Evolutionary conservation across 2,113 vertebrate genomes (phyloP).

Genomic region (Hyperopisus bebe): DNA sequence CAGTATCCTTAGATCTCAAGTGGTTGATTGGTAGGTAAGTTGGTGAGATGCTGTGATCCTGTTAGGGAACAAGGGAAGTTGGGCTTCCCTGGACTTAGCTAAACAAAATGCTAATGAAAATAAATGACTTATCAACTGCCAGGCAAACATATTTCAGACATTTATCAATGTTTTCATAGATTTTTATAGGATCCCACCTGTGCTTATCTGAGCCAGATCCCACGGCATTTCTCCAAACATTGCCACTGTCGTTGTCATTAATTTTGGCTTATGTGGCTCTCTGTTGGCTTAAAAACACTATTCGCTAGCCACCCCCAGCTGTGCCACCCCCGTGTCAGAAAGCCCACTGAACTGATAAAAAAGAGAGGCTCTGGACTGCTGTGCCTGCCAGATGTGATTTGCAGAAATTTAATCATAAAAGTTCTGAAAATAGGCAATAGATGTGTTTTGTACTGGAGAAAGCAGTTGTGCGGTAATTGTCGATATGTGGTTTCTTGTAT

Average conservation of each 20-base stretch:
- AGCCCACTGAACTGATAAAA: slow-evolving; percentile 26
- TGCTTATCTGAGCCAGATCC: slow-evolving; percentile 19
- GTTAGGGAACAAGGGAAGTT: slow-evolving; percentile 39
- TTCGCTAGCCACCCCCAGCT: slow-evolving; percentile 20
- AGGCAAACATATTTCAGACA: slow-evolving; percentile 69
- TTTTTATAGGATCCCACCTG: slow-evolving; percentile 58
- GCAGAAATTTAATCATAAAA: slow-evolving; percentile 22
- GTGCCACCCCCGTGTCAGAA: slow-evolving; percentile 17
- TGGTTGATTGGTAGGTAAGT: slow-evolving; percentile 22
- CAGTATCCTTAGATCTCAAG: neutral
- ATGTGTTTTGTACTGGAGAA: neutral
- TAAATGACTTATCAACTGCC: slow-evolving; percentile 68
- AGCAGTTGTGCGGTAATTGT: neutral
- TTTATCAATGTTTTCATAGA: slow-evolving; percentile 67
- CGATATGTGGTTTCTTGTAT: neutral
- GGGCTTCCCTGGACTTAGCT: slow-evolving; percentile 40
- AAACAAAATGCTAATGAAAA: slow-evolving; percentile 64
- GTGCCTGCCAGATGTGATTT: slow-evolving; percentile 24
- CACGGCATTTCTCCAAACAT: slow-evolving; percentile 35
- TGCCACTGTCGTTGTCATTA: slow-evolving; percentile 46
- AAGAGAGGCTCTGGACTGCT: slow-evolving; percentile 10
- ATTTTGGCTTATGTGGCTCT: slow-evolving; percentile 35
- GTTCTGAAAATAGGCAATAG: neutral
- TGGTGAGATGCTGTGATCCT: slow-evolving; percentile 41
- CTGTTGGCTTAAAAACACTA: slow-evolving; percentile 21